phyloP scores from a whole-genome alignment of 2,888 invertebrate species.

The Sphaerophoria taeniata region DNA sequence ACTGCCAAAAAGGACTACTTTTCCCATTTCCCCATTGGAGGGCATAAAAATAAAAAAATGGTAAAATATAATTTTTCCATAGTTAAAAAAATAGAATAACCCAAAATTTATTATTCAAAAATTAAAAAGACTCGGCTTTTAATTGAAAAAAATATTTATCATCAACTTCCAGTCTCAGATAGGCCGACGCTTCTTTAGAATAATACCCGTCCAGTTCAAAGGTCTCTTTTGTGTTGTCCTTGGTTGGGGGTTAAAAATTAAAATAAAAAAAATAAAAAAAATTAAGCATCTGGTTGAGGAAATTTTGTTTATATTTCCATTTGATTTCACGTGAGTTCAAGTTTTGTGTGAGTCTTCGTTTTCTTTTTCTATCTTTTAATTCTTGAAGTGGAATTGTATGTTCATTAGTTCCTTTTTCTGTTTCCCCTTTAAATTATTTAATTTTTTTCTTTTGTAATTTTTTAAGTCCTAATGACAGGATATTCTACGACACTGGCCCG shows the following conservation, averaged over 20 bases:
- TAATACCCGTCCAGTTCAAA: slow-evolving; percentile 14
- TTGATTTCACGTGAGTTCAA: slow-evolving; percentile 13
- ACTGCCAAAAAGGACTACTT: too few relatives aligned
- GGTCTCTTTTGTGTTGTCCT: slow-evolving; percentile 6
- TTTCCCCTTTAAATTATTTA: too few relatives aligned
- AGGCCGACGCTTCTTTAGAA: neutral
- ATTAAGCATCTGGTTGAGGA: slow-evolving; percentile 22
- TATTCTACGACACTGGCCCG: slow-evolving; percentile 5
- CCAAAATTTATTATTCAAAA: slow-evolving; percentile 17
- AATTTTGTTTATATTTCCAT: slow-evolving; percentile 16
- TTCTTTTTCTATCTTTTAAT: slow-evolving; percentile 20
- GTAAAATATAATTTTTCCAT: too few relatives aligned
- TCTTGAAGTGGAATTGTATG: slow-evolving; percentile 28
- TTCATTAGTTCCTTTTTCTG: slow-evolving; percentile 4
- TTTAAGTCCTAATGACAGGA: slow-evolving; percentile 22
- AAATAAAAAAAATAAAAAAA: slow-evolving; percentile 4
- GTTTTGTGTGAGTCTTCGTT: neutral
- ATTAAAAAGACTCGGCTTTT: slow-evolving; percentile 25
- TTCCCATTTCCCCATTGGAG: too few relatives aligned
- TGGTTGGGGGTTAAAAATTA: neutral
- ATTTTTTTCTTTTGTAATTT: neutral
- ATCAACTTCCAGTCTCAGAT: neutral
- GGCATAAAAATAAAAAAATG: too few relatives aligned
- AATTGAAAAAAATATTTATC: slow-evolving; percentile 27
- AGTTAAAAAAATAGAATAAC: neutral